phyloP scores from a whole-genome alignment of 2,797 vertebrate species.

The Pseudochaenichthys georgianus region DNA sequence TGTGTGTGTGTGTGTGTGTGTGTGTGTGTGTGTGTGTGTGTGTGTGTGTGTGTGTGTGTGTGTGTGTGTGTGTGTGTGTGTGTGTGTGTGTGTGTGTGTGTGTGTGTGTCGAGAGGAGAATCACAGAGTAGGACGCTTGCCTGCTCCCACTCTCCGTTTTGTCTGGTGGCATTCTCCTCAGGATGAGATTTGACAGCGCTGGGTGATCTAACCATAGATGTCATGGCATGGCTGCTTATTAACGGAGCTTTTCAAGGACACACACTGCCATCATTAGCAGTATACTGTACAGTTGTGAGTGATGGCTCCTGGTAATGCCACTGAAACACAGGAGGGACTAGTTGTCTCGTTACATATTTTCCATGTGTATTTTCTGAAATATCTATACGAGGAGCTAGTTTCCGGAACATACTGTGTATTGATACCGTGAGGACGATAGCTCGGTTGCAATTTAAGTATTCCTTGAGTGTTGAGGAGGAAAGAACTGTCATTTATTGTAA shows the following conservation, averaged over 20 bases:
- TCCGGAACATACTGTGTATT: constrained; percentile 16
- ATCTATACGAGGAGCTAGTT: constrained; percentile 53
- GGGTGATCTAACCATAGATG: constrained; percentile 80
- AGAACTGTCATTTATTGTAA: constrained; percentile 57
- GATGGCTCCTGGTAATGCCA: constrained; percentile 72
- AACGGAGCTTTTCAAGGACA: constrained; percentile 80
- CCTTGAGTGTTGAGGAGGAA: constrained; percentile 54
- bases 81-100: constrained; percentile 20
- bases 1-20: too few species aligned
- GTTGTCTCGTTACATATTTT: constrained; percentile 52
- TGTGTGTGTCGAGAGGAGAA: constrained; percentile 40
- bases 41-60: too few species aligned
- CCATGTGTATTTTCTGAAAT: constrained; percentile 29
- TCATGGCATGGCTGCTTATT: constrained; percentile 80
- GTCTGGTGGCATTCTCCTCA: constrained; percentile 75
- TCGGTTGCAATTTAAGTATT: constrained; percentile 43
- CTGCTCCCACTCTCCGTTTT: constrained; percentile 63
- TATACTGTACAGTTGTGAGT: constrained; percentile 49
- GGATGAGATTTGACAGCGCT: constrained; percentile 77
- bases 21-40: too few species aligned
- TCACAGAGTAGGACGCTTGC: constrained; percentile 47
- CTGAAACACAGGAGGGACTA: constrained; percentile 52
- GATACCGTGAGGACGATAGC: constrained; percentile 32
- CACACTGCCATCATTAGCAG: constrained; percentile 74
- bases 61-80: too few species aligned